These are phyloP conservation scores for Ooceraea biroi DNA, from an alignment of 1,140 invertebrate genomes.

Conservation along the genomic window DNA sequence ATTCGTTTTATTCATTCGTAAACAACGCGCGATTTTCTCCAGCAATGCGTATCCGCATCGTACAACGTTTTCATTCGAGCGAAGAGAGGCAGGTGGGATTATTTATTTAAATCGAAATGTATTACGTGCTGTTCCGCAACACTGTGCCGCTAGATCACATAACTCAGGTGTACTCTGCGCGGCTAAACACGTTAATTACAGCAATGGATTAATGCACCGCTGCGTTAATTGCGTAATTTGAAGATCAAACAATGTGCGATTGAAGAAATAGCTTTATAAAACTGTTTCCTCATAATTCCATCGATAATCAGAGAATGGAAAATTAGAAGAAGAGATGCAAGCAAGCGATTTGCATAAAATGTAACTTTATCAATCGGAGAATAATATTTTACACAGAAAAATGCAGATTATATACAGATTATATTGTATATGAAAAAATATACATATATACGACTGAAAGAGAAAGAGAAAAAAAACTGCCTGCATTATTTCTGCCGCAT, in stretches of 20 bases:
- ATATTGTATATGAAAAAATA: too few relatives aligned
- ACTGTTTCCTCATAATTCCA: background rate
- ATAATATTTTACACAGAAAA: too few relatives aligned
- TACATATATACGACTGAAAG: background rate
- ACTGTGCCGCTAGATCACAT: background rate
- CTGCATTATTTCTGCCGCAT: conserved; percentile 4
- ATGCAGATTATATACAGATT: too few relatives aligned
- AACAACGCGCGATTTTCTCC: background rate
- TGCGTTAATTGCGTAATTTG: background rate
- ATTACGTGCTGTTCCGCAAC: background rate
- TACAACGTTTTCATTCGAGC: background rate
- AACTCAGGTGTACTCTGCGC: background rate
- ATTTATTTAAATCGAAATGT: background rate
- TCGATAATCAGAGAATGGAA: too few relatives aligned
- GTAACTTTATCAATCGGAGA: too few relatives aligned
- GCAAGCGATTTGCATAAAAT: too few relatives aligned
- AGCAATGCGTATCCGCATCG: background rate
- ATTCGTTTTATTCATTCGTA: conserved; percentile 1
- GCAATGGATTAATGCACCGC: background rate
- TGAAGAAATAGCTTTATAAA: background rate
- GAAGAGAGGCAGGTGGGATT: background rate
- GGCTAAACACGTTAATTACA: background rate
- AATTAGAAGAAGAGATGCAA: too few relatives aligned
- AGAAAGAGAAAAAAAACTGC: background rate
- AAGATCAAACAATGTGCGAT: background rate